Conservation (phyloP, 2,113 vertebrate genomes). For the Prochilodus magdalenae region DNA sequence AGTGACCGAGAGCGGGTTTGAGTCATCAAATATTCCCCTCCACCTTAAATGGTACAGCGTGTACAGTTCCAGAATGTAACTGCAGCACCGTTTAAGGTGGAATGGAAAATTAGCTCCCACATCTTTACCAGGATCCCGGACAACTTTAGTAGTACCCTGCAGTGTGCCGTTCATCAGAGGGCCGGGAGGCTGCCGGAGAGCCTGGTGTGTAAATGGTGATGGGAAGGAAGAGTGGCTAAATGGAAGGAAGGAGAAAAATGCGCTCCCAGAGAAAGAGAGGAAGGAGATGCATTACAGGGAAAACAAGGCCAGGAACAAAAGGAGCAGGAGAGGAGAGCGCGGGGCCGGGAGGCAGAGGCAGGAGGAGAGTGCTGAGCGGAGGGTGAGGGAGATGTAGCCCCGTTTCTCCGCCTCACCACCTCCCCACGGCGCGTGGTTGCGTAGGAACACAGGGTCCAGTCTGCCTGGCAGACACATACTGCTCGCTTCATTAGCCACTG, state of each 20-base stretch:
- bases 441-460: constrained; percentile 70
- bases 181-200: background rate
- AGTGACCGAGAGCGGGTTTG: too few relatives aligned
- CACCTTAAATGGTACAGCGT: too few relatives aligned
- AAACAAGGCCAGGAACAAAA: background rate
- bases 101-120: too few relatives aligned
- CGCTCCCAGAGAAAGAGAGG: background rate
- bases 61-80: too few relatives aligned
- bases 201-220: background rate
- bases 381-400: constrained; percentile 60
- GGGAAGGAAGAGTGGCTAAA: background rate
- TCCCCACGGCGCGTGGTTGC: constrained; percentile 41
- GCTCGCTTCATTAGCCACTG: constrained; percentile 78
- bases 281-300: background rate
- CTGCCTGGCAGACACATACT: constrained; percentile 76
- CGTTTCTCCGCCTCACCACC: constrained; percentile 20
- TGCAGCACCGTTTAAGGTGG: too few relatives aligned
- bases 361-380: constrained; percentile 5
- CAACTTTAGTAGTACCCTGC: too few relatives aligned
- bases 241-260: constrained; percentile 1
- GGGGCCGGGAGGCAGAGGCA: background rate
- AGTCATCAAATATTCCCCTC: background rate
- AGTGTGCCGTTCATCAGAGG: background rate
- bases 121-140: too few relatives aligned
- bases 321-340: background rate